These are phyloP conservation scores for Parnassius smintheus DNA, from an alignment of 2,888 invertebrate genomes.

Conservation along the genomic window DNA sequence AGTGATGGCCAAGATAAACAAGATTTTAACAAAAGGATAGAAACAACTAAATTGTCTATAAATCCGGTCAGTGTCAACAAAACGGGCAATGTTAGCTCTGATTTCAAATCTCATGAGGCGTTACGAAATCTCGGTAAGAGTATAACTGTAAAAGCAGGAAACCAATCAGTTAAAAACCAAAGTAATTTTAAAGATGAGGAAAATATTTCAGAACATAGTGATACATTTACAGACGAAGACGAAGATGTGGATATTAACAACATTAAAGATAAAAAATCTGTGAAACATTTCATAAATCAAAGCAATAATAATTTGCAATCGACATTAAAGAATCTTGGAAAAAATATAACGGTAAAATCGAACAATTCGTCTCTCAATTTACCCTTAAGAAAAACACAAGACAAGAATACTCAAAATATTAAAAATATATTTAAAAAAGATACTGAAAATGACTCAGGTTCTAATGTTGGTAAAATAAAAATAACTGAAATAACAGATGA, in stretches of 20 bases:
- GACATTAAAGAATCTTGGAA: slow-evolving; percentile 57
- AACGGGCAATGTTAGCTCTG: slow-evolving; percentile 16
- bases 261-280: slow-evolving; percentile 5
- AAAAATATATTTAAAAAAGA: slow-evolving; percentile 32
- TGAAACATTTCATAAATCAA: slow-evolving; percentile 25
- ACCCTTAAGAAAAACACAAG: slow-evolving; percentile 7
- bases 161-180: slow-evolving; percentile 28
- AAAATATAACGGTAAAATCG: slow-evolving; percentile 63
- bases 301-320: slow-evolving; percentile 47
- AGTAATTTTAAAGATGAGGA: slow-evolving; percentile 18
- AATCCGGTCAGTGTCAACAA: slow-evolving; percentile 11
- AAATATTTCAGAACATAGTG: slow-evolving; percentile 18
- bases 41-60: slow-evolving; percentile 27
- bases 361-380: slow-evolving; percentile 47
- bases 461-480: slow-evolving; percentile 47
- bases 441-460: slow-evolving; percentile 46
- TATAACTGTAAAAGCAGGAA: slow-evolving; percentile 53
- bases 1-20: slow-evolving; percentile 48
- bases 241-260: slow-evolving; percentile 19
- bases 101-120: slow-evolving; percentile 35
- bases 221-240: slow-evolving; percentile 29
- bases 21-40: slow-evolving; percentile 21
- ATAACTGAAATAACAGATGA: slow-evolving; percentile 57
- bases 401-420: slow-evolving; percentile 33
- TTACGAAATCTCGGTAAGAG: slow-evolving; percentile 55